Base-by-base conservation (phyloP, 2,113 vertebrate species). In the Neolamprologus variostigma region DNA sequence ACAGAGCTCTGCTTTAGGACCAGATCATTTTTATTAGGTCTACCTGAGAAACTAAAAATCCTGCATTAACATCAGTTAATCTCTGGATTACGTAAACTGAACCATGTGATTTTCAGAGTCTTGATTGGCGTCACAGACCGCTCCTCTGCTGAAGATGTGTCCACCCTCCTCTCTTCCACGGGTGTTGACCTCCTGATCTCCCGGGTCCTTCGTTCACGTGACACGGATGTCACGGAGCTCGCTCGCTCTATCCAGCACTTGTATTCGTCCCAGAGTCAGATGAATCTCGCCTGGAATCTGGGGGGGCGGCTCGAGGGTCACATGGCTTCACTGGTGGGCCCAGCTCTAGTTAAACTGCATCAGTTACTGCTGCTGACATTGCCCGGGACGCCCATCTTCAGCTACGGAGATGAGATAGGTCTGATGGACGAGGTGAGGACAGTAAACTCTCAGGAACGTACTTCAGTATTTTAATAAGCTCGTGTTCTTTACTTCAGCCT, bases 371-470 rank as follows among this genome's bases (percentile, higher is more conserved):
- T 98, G 21, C 94, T 98, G 54, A 98, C 97, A 0, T 92, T 98
- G 16, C 97, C 97, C 0, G 98, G 98, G 6, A 98, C 97, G 0
- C 97, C 98, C 0, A 81, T 98, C 40, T 96, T 97, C 73, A 97
- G 93, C 90, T 97, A 97, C 3, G 97, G 98, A 3, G 97, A 98
- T 23, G 97, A 98, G 93, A 97, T 98, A 4, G 97, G 97, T 16
- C 93, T 98, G 78, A 84, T 76, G 83, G 95, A 93, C 12, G 9
- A 90, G 90, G 96, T 96, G 87, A 93, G 93, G 5, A 76, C 63
- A 78, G 16, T 1, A 50, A 50, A 78, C 6, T 19, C 71, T 19
- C 23, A 78, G 23, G 45, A 71, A 40, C 1, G 3, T 40, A 19
- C 71, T 78, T 50, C 9, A 76, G 21, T 50, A 4, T 76, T 47